Conservation (phyloP, 2,888 invertebrate species). For the Cheiracanthium punctorium region DNA sequence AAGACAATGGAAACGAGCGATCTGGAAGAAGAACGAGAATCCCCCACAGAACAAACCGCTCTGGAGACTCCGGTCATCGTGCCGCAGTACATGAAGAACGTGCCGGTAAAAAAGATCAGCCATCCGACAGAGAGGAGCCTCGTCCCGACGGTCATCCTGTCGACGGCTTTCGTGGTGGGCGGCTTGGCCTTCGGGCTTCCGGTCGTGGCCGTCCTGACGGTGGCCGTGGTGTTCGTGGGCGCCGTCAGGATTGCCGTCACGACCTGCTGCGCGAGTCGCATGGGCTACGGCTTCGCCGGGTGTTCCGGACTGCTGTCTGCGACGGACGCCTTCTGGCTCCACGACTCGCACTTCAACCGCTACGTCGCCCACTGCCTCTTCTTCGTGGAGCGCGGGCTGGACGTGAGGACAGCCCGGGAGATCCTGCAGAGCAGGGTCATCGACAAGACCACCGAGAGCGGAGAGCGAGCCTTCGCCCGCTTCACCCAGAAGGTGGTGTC, state of each 20-base stretch:
- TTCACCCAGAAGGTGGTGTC: constrained; percentile 77
- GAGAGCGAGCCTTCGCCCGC: constrained; percentile 77
- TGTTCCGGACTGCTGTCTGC: constrained; percentile 74
- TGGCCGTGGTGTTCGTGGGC: constrained; percentile 76
- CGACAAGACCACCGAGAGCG: constrained; percentile 76
- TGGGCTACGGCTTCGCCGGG: constrained; percentile 44
- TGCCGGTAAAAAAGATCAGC: constrained; percentile 61
- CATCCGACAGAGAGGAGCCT: constrained; percentile 72
- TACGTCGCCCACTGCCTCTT: constrained; percentile 78
- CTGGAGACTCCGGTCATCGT: constrained; percentile 47
- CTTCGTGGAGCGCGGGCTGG: constrained; percentile 78
- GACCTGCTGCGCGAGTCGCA: constrained; percentile 73
- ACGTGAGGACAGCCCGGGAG: constrained; percentile 77
- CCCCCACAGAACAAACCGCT: constrained; percentile 59
- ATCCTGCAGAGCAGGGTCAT: constrained; percentile 78
- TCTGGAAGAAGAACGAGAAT: constrained; percentile 54
- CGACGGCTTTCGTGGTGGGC: constrained; percentile 71
- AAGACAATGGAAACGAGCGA: constrained; percentile 43
- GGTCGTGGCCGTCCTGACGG: constrained; percentile 75
- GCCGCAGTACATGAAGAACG: constrained; percentile 61
- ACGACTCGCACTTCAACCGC: constrained; percentile 74
- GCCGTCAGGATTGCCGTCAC: constrained; percentile 74
- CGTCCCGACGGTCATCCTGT: constrained; percentile 69
- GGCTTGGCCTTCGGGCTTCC: constrained; percentile 76
- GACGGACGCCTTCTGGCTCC: constrained; percentile 78